Percentiles rank a stretch among this genome's conserved stretches.
Evolutionary conservation across 2,113 vertebrate genomes (phyloP).

Genomic region (Cavia aperea): DNA sequence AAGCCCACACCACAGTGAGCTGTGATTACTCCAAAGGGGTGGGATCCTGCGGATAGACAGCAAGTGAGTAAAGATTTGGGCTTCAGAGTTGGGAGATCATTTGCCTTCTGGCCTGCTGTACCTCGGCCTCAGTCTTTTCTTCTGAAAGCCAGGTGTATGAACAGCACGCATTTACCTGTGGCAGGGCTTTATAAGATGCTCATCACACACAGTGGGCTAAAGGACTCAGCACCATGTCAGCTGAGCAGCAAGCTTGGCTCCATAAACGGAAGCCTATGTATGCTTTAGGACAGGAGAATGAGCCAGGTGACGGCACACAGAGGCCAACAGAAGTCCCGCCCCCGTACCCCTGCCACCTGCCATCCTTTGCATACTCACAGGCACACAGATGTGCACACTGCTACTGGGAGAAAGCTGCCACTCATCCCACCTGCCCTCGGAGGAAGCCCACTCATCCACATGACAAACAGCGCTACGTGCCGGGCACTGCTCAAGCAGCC

Average conservation of each 20-base stretch:
- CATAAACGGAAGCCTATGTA: neutral
- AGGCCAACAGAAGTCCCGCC: neutral
- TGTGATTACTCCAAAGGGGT: neutral
- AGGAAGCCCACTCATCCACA: neutral
- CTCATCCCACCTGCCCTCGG: neutral
- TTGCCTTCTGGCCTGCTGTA: neutral
- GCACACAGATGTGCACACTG: too few species aligned
- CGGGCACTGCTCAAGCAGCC: neutral
- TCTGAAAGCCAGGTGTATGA: neutral
- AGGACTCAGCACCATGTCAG: neutral
- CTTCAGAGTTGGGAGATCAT: neutral
- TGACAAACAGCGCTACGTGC: too few species aligned
- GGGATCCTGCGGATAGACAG: neutral
- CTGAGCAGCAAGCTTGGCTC: neutral
- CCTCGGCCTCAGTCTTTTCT: neutral
- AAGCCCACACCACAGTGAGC: neutral
- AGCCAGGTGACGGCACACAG: neutral
- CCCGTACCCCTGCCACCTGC: too few species aligned
- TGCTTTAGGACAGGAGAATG: too few species aligned
- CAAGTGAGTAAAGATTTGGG: neutral
- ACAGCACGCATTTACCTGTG: neutral
- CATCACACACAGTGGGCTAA: neutral
- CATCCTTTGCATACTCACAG: rapidly evolving
- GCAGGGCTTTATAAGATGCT: neutral
- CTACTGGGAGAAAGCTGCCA: neutral